Base-by-base conservation (phyloP, 2,113 vertebrate genomes). In the Aegithalos caudatus region DNA sequence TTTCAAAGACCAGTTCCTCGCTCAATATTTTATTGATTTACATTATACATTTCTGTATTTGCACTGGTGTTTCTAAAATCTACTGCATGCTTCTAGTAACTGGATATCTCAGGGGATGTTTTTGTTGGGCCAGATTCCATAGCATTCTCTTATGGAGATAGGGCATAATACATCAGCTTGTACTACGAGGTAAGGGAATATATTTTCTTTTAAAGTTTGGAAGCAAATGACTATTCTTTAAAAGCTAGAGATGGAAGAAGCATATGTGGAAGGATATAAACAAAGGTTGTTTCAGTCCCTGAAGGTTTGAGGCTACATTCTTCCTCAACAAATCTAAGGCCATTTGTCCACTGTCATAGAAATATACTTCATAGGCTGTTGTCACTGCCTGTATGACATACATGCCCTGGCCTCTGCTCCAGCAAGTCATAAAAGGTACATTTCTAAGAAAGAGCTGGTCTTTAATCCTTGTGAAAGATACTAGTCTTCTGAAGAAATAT, bases 361-460 rank as follows among this genome's bases (percentile, higher is more conserved):
- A 92, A 83, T 56, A 40, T 5, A 56, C 35, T 81, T 72, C 66
- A 64, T 0, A 78, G 86, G 56, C 50, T 73, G 20, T 53, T 92
- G 53, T 64, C 56, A 73, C 48, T 86, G 72, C 54, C 42, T 74
- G 56, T 40, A 67, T 61, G 65, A 86, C n/a, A 67, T 37, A 33
- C 9, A 48, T 69, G 48, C 48, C 65, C 60, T 40, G 45, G 40
- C 53, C 65, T 80, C 79, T 86, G 44, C 80, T 96, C 37, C 76
- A 93, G 44, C 53, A 92, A 72, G 82, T 94, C 88, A 93, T 54
- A 92, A 95, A 94, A 9, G 17, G 23, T 88, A 69, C 8, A 62
- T 60, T 89, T 81, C 72, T 72, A 65, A 72, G 57, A 69, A 71
- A 35, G 7, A 74, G 53, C 9, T 57, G 37, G 8, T 76, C 38